These are phyloP conservation scores for Volucella bombylans DNA, from an alignment of 2,888 invertebrate species.

Conservation along the genomic window DNA sequence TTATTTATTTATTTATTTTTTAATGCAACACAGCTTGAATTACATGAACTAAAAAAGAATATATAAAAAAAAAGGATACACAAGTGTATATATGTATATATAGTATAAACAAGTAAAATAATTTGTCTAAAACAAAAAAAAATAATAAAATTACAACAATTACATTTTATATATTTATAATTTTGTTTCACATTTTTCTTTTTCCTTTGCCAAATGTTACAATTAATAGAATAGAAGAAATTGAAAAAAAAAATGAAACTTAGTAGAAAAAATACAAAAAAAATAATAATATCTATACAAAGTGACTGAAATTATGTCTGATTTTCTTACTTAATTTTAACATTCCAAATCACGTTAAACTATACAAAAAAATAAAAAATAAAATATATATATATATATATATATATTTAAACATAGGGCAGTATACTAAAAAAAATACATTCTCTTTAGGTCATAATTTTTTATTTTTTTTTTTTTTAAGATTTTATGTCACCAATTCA, in stretches of 20 bases:
- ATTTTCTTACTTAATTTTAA: constrained; percentile 12
- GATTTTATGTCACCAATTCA: constrained; percentile 33
- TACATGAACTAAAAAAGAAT: constrained; percentile 54
- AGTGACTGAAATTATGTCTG: constrained; percentile 37
- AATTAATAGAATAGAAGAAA: constrained; percentile 40
- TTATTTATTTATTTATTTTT: constrained; percentile 5
- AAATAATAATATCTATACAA: constrained; percentile 55
- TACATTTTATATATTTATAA: constrained; percentile 19
- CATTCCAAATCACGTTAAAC: constrained; percentile 39
- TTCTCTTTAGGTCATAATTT: background rate
- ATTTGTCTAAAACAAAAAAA: constrained; percentile 69
- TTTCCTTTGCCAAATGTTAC: constrained; percentile 44
- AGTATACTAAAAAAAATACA: constrained; percentile 44
- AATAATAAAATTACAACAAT: constrained; percentile 40
- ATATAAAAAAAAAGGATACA: constrained; percentile 30
- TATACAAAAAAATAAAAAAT: constrained; percentile 39
- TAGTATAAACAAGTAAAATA: constrained; percentile 62
- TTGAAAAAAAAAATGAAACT: constrained; percentile 38
- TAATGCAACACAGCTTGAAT: constrained; percentile 59
- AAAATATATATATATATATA: constrained; percentile 1
- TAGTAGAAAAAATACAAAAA: background rate
- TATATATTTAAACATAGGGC: constrained; percentile 46
- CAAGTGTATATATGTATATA: constrained; percentile 34
- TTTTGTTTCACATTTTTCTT: constrained; percentile 19
- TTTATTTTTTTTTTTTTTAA: constrained; percentile 17